Evolutionary conservation across 1,140 invertebrate species (phyloP), one percentile per base, ranked within the genome.

Genomic region (Cardiocondyla obscurior): DNA sequence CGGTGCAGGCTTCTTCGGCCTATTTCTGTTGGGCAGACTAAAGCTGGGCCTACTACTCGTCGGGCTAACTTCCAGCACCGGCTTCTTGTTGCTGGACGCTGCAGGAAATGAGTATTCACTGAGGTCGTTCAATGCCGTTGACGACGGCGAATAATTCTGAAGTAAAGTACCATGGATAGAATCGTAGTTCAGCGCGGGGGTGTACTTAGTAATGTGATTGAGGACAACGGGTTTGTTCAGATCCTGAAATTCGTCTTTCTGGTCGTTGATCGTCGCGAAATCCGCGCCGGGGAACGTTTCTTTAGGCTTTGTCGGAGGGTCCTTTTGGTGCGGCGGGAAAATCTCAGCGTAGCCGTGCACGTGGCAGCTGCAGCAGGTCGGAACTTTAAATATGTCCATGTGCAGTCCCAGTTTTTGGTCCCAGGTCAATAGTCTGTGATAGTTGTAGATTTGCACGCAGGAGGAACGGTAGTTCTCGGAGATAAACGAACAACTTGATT

Each of bases 301-400:
- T 49, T 92, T 90, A 0, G 39, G 4, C 51, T 90, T 90, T 0
- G 76, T 33, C 1, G 91, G 89, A 5, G 93, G 94, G 62, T 94
- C 93, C 49, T 91, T 93, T 28, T 93, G 92, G 84, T 93, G 90
- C 0, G 96, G 96, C 2, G 96, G 96, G 72, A 95, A 96, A 16
- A 96, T 93, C 44, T 96, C 95, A n/a, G 95, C 93, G 82, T 96
- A 97, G 12, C 96, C 97, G 89, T 97, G 96, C 2, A 98, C 96
- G 88, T 97, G 97, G 90, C 97, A 98, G 0, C 97, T 97, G 89
- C 97, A 98, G 84, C 97, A 97, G 0, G 96, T 97, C 22, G 97
- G 97, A 1, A 98, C 96, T 95, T 97, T 97, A 89, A 97, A 98
- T 51, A 97, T 97, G 90, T 98, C 97, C 95, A 98, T 97, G 85